Evolutionary conservation across 2,797 vertebrate species (phyloP).

Genomic region (Oryzias sinensis): DNA sequence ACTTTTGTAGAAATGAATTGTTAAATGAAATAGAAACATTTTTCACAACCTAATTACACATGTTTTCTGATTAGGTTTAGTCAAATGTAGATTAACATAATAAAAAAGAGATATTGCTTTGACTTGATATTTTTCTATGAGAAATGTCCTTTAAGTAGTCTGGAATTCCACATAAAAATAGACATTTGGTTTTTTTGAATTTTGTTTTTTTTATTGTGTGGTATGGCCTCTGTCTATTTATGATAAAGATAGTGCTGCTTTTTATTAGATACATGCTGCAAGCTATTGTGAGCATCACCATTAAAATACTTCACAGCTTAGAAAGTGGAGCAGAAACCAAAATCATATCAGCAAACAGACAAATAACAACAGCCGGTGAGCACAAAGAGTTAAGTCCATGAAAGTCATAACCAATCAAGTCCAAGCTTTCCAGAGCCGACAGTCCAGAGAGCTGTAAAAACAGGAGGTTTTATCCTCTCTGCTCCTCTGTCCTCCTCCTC

Average conservation of each 20-base stretch:
- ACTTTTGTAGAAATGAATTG: too few relatives aligned
- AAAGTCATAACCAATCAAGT: constrained; percentile 44
- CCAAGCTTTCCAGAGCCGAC: constrained; percentile 31
- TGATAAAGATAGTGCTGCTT: not conserved
- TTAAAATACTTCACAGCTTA: not conserved
- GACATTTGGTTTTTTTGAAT: too few relatives aligned
- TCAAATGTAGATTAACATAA: too few relatives aligned
- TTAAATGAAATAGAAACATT: too few relatives aligned
- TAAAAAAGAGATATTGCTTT: too few relatives aligned
- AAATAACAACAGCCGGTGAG: constrained; percentile 14
- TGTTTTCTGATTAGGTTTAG: too few relatives aligned
- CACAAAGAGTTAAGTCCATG: constrained; percentile 57
- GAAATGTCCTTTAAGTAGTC: too few relatives aligned
- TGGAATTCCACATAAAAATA: too few relatives aligned
- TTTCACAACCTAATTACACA: too few relatives aligned
- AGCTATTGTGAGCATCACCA: not conserved
- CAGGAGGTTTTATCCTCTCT: constrained; percentile 37
- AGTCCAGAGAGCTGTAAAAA: constrained; percentile 35
- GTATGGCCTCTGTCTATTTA: not conserved
- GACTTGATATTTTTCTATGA: too few relatives aligned
- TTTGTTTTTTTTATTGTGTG: too few relatives aligned
- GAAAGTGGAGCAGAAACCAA: constrained; percentile 5
- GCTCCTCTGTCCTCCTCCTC: constrained; percentile 28
- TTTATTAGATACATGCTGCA: not conserved
- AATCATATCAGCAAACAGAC: constrained; percentile 10